Conservation (phyloP, 1,140 invertebrate genomes). For the Trinorchestia longiramus region DNA sequence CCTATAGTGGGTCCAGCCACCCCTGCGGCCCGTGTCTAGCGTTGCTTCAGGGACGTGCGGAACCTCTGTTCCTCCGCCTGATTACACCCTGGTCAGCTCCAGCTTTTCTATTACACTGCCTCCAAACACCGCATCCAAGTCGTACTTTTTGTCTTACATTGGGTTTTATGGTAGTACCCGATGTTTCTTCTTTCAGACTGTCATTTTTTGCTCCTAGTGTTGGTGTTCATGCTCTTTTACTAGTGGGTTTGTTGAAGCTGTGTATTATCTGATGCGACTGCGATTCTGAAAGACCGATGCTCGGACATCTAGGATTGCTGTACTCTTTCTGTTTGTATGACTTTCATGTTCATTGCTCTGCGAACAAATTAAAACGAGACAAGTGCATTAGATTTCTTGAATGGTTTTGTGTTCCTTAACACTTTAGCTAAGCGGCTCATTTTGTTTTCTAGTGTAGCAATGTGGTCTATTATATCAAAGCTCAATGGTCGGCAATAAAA, state of each 20-base stretch:
- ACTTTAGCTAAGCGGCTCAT: not conserved
- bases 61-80: not conserved
- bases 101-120: slow-evolving; percentile 50
- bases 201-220: slow-evolving; percentile 5
- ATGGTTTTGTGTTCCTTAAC: not conserved
- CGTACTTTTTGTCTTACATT: slow-evolving; percentile 30
- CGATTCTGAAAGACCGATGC: not conserved
- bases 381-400: not conserved
- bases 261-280: slow-evolving; percentile 10
- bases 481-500: too few relatives aligned
- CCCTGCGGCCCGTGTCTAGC: slow-evolving; percentile 8
- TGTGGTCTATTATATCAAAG: not conserved
- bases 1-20: not conserved
- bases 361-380: not conserved
- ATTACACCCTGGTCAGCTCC: slow-evolving; percentile 37
- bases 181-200: not conserved
- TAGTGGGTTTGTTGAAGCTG: not conserved
- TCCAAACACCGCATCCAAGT: slow-evolving; percentile 47
- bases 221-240: slow-evolving; percentile 51
- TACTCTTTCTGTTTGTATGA: not conserved
- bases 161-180: slow-evolving; percentile 27
- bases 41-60: not conserved
- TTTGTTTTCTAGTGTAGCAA: not conserved
- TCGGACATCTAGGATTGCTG: not conserved
- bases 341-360: not conserved